Evolutionary conservation across 2,888 invertebrate species (phyloP).

Genomic region (Punctoribates punctum): DNA sequence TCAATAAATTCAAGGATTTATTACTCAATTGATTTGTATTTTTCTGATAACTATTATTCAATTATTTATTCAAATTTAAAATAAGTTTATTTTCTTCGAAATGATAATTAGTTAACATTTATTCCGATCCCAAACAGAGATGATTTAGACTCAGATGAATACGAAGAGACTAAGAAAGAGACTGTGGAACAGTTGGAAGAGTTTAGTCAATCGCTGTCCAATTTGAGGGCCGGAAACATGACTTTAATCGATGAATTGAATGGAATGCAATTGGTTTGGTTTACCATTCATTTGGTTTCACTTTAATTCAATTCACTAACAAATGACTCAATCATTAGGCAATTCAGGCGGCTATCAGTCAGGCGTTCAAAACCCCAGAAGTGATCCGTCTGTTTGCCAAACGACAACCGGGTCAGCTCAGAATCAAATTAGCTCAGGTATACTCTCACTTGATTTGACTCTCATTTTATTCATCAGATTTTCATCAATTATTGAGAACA

Average conservation of each 20-base stretch:
- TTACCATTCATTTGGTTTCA: background rate
- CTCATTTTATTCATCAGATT: background rate
- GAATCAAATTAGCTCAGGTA: slow-evolving; percentile 61
- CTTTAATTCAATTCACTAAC: background rate
- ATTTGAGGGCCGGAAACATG: slow-evolving; percentile 62
- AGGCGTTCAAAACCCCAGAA: slow-evolving; percentile 70
- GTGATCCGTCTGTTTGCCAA: slow-evolving; percentile 69
- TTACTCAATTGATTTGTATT: too few species aligned
- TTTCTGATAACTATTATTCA: too few species aligned
- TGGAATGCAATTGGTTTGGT: slow-evolving; percentile 65
- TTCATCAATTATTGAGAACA: slow-evolving; percentile 40
- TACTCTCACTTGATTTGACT: background rate
- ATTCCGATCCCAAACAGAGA: slow-evolving; percentile 58
- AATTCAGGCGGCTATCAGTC: slow-evolving; percentile 68
- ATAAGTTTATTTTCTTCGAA: background rate
- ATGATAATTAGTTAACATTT: slow-evolving; percentile 3
- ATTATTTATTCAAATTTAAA: too few species aligned
- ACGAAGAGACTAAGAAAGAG: slow-evolving; percentile 65
- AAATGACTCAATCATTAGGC: slow-evolving; percentile 56
- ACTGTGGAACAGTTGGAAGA: slow-evolving; percentile 69
- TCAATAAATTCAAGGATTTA: too few species aligned
- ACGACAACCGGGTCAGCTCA: slow-evolving; percentile 64
- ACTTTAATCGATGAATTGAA: slow-evolving; percentile 64
- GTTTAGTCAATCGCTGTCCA: slow-evolving; percentile 63
- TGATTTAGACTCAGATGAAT: slow-evolving; percentile 64